Base-by-base conservation (phyloP, 2,888 invertebrate species). In the Cryptocephalus moraei region DNA sequence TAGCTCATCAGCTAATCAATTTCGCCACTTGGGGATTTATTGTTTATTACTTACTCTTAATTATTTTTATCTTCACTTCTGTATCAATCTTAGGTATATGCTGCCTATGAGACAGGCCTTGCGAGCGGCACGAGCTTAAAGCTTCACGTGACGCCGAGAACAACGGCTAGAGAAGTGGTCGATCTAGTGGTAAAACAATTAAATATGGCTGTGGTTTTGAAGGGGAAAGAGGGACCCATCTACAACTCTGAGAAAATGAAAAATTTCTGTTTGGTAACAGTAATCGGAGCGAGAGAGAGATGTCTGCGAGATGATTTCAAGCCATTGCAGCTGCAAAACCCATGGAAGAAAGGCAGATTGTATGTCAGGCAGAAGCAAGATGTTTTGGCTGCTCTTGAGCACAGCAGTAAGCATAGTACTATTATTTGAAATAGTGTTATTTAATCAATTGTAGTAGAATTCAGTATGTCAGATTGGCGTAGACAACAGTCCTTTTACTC, bases 101-200 rank as follows among this genome's bases (percentile, higher is more conserved):
- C 95, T 8, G 95, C 96, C 0, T 97, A 96, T 69, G 91, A 95
- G 57, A 94, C 93, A 0, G 96, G 96, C 8, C 73, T 97, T 56
- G 91, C 93, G 1, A 84, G 82, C 51, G 95, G 94, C 8, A 94
- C 94, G 0, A 92, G 93, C 59, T 80, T 97, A 33, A 92, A 93
- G 62, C 74, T 97, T 3, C 93, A 94, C 68, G 91, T 97, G 1
- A 94, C 92, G 0, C 86, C 89, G 0, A 80, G 87, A 57, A 97
- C 97, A 1, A 91, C 94, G 0, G 91, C 95, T 0, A 78, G 92
- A 11, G 96, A 97, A 72, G 93, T 97, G 45, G 91, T 97, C 52
- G 90, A 93, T 71, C 77, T 96, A 52, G 94, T 97, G 14, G 91
- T 97, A 45, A 90, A 92, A 66, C 95, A 97, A 69, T 77, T 97